phyloP scores from a whole-genome alignment of 2,797 vertebrate species.

The Delichon dasypus region DNA sequence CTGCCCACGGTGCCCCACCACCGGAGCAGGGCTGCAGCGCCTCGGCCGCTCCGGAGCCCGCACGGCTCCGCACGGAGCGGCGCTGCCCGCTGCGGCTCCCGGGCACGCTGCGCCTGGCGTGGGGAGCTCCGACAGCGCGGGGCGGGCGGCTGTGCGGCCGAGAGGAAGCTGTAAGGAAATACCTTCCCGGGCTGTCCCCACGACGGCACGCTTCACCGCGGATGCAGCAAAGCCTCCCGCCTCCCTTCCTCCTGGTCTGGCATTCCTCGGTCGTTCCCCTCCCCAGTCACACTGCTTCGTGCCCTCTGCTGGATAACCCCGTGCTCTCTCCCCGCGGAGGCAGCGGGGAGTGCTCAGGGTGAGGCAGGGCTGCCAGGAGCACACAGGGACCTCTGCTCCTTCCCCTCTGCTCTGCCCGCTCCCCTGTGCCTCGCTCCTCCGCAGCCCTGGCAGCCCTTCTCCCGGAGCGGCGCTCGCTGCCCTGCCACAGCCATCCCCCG shows the following conservation, averaged over 20 bases:
- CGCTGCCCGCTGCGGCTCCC: neutral
- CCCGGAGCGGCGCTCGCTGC: fast-evolving
- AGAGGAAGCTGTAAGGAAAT: neutral
- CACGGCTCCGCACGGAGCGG: fast-evolving
- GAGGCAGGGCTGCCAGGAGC: neutral
- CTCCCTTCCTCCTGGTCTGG: neutral
- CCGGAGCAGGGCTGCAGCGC: neutral
- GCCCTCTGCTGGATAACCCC: neutral
- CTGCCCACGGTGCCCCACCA: neutral
- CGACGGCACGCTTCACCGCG: neutral
- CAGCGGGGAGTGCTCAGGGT: neutral
- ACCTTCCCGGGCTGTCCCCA: neutral
- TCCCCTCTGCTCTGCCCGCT: neutral
- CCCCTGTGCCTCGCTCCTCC: neutral
- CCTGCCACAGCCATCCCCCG: neutral
- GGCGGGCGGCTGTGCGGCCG: neutral
- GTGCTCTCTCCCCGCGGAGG: neutral
- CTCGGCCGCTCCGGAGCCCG: neutral
- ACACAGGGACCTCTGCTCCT: neutral
- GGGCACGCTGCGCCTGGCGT: fast-evolving
- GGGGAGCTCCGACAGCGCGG: fast-evolving
- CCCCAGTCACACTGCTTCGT: fast-evolving
- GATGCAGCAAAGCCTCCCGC: neutral
- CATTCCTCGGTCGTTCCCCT: neutral
- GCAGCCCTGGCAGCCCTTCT: neutral